Evolutionary conservation across 2,888 invertebrate species (phyloP), one percentile per base, ranked within the genome.

Genomic region (Netelia inedita): DNA sequence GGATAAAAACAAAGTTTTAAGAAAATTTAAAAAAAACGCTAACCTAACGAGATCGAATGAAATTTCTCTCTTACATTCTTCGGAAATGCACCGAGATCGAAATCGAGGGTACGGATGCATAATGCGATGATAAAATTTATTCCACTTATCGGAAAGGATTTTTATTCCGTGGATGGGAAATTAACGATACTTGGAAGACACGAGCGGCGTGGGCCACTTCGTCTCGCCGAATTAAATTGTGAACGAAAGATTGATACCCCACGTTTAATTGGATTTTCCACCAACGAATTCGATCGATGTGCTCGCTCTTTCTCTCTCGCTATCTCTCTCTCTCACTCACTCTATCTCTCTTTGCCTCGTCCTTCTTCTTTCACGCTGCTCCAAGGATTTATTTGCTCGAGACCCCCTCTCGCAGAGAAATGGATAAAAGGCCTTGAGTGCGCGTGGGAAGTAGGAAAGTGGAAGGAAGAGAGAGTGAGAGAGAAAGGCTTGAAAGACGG

Each of bases 191-290:
- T 10, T 55, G 76, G 55, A 63, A 69, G 80, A 81, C 68, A 23
- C 46, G 69, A 16, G 73, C 79, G 71, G 57, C 19, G 57, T 57
- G 57, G 16, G 84, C 78, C 81, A 78, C 35, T 85, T 85, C 76
- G 81, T 69, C 78, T 81, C 78, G 61, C 43, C 72, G 78, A 69
- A 85, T 85, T 76, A 85, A 85, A 85, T 85, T 85, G 81, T 85
- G 84, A 85, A 81, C 78, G 84, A 78, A 85, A 85, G 84, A 85
- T 85, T 85, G 84, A 85, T 85, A 85, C 78, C 84, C 84, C 63
- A 81, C 84, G 84, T 85, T 82, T 85, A 85, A 85, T 85, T 85
- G 84, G 84, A 85, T 85, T 85, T 84, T 85, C 81, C 78, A 85
- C 81, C 78, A 78, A 78, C 81, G 81, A 85, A 85, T 85, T 73